Conservation (phyloP, 2,888 invertebrate genomes). For the Parnassius apollo region DNA sequence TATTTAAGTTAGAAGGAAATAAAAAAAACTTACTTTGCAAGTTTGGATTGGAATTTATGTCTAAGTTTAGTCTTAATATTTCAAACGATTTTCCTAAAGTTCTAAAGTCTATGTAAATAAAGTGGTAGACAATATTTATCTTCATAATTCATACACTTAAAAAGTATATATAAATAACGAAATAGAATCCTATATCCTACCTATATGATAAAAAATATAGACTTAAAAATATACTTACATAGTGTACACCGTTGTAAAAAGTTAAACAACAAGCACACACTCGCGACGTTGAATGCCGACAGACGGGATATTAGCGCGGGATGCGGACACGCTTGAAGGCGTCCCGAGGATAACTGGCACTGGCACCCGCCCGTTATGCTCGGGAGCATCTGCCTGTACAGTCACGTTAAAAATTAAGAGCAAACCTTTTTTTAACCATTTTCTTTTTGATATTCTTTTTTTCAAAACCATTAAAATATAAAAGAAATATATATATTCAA, state of each 20-base stretch:
- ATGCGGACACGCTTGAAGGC: constrained; percentile 48
- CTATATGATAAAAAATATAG: neutral
- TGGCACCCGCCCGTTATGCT: constrained; percentile 48
- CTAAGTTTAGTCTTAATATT: too few relatives aligned
- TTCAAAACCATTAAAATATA: too few relatives aligned
- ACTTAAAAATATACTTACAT: constrained; percentile 26
- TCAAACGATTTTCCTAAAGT: too few relatives aligned
- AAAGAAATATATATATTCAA: too few relatives aligned
- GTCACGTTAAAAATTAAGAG: constrained; percentile 10
- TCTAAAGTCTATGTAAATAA: too few relatives aligned
- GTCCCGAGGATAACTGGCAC: constrained; percentile 63
- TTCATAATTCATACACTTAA: too few relatives aligned
- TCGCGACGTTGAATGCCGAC: constrained; percentile 26
- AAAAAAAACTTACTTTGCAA: too few relatives aligned
- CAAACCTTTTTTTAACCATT: neutral
- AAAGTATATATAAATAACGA: too few relatives aligned
- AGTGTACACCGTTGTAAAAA: constrained; percentile 19
- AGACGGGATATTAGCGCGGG: constrained; percentile 26
- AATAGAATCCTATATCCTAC: neutral
- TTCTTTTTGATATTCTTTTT: too few relatives aligned
- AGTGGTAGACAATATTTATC: too few relatives aligned
- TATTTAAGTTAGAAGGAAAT: too few relatives aligned
- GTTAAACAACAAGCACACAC: constrained; percentile 30
- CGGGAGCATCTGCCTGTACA: constrained; percentile 33
- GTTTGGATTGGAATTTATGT: too few relatives aligned